Percentiles rank a stretch among this genome's conserved stretches.
Conservation (phyloP, 2,888 invertebrate species). For the Parelbella ahira region DNA sequence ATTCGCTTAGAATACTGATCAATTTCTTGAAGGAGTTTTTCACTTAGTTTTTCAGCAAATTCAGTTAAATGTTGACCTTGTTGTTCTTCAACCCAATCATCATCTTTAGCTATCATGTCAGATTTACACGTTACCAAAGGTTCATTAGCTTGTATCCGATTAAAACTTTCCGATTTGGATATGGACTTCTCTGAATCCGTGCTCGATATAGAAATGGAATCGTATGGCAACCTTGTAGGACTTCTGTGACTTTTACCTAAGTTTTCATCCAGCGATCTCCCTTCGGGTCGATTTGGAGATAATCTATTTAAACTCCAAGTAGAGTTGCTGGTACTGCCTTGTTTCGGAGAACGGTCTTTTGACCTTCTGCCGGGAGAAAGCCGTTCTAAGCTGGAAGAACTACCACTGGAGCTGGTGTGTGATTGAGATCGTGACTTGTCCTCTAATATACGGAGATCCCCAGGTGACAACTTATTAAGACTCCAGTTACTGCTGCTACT, state of each 20-base stretch:
- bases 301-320: constrained; percentile 75
- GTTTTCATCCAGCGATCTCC: constrained; percentile 71
- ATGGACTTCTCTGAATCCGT: constrained; percentile 76
- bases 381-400: constrained; percentile 72
- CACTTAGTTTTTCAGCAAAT: constrained; percentile 90
- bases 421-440: constrained; percentile 71
- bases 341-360: constrained; percentile 74
- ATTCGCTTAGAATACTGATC: constrained; percentile 81
- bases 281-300: constrained; percentile 74
- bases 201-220: constrained; percentile 73
- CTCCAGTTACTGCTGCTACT: constrained; percentile 79
- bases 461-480: constrained; percentile 73
- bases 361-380: constrained; percentile 73
- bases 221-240: constrained; percentile 70
- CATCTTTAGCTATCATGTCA: constrained; percentile 70
- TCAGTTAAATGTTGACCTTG: constrained; percentile 85
- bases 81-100: constrained; percentile 80
- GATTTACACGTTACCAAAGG: constrained; percentile 75
- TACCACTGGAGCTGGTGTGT: constrained; percentile 75
- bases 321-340: constrained; percentile 73
- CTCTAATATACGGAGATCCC: constrained; percentile 71
- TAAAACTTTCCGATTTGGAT: constrained; percentile 76
- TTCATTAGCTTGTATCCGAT: constrained; percentile 72
- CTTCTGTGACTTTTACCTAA: constrained; percentile 68
- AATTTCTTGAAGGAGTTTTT: constrained; percentile 88